phyloP scores from a whole-genome alignment of 2,888 invertebrate genomes.

The Cheilosia scutellata region DNA sequence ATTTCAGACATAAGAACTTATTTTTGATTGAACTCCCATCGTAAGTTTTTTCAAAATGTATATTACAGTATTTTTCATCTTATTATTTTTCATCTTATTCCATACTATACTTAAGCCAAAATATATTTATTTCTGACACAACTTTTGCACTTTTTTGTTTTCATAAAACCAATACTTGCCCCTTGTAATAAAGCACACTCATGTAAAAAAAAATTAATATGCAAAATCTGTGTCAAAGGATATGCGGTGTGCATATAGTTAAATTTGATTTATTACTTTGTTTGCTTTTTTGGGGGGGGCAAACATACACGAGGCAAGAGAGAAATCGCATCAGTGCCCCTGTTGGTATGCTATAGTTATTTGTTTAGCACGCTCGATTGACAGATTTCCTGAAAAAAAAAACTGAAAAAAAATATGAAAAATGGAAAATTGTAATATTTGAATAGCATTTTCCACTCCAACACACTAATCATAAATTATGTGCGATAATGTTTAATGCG shows the following conservation, averaged over 20 bases:
- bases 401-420: slow-evolving; percentile 14
- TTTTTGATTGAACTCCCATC: too few relatives aligned
- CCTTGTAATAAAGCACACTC: neutral
- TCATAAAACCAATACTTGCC: neutral
- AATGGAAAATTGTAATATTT: slow-evolving; percentile 29
- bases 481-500: slow-evolving; percentile 22
- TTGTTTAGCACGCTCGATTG: slow-evolving; percentile 29
- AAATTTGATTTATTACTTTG: slow-evolving; percentile 49
- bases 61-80: too few relatives aligned
- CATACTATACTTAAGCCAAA: too few relatives aligned
- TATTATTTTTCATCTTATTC: too few relatives aligned
- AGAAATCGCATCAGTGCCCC: neutral
- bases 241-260: slow-evolving; percentile 15
- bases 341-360: slow-evolving; percentile 1
- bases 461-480: slow-evolving; percentile 46
- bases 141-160: neutral
- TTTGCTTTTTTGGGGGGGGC: neutral
- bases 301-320: neutral
- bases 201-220: neutral
- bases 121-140: too few relatives aligned
- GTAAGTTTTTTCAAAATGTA: too few relatives aligned
- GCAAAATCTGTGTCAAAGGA: slow-evolving; percentile 37
- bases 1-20: too few relatives aligned
- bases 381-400: slow-evolving; percentile 10
- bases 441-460: slow-evolving; percentile 25